phyloP scores from a whole-genome alignment of 2,888 invertebrate genomes.

The Diarsia rubi region DNA sequence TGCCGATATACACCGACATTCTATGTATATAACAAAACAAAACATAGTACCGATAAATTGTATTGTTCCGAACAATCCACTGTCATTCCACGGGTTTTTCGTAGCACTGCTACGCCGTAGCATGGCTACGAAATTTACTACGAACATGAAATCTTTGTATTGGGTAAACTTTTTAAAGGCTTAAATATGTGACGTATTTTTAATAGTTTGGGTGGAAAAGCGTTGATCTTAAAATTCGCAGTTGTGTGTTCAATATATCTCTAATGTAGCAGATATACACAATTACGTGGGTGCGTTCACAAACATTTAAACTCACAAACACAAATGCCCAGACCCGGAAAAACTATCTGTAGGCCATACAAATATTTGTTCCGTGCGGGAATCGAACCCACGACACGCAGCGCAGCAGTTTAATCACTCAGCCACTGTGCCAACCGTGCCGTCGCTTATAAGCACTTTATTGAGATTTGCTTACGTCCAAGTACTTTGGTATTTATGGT shows the following conservation, averaged over 20 bases:
- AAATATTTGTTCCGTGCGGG: too few species aligned
- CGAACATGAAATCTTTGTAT: neutral
- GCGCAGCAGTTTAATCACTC: too few species aligned
- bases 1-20: constrained; percentile 35
- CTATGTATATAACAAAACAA: constrained; percentile 29
- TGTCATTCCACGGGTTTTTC: neutral
- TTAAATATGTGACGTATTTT: too few species aligned
- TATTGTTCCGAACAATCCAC: constrained; percentile 2
- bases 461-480: neutral
- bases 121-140: constrained; percentile 10
- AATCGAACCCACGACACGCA: too few species aligned
- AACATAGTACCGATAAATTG: constrained; percentile 11
- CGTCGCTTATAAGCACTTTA: neutral
- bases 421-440: too few species aligned
- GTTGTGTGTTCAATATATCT: neutral
- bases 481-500: neutral
- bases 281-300: too few species aligned
- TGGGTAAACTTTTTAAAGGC: neutral
- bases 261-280: too few species aligned
- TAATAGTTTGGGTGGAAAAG: neutral
- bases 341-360: too few species aligned
- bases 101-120: constrained; percentile 38
- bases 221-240: neutral
- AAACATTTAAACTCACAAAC: too few species aligned
- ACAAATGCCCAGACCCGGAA: too few species aligned